Percentiles rank a stretch among this genome's conserved stretches.
phyloP scores from a whole-genome alignment of 2,797 vertebrate species.

The Girardinus metallicus region DNA sequence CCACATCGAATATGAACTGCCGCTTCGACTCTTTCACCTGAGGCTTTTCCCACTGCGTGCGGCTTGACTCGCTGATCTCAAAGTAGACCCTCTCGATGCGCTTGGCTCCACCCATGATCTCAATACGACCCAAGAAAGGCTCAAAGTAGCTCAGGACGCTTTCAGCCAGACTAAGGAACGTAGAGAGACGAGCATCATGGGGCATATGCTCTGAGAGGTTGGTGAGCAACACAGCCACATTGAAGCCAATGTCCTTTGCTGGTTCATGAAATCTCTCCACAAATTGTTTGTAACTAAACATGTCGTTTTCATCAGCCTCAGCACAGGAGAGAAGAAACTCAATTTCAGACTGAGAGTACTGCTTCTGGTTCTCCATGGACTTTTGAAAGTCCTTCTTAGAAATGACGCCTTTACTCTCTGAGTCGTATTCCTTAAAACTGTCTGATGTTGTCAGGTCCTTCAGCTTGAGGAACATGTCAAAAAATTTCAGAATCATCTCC shows the following conservation, averaged over 20 bases:
- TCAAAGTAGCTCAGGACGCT: slow-evolving; percentile 98
- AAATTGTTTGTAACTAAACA: slow-evolving; percentile 97
- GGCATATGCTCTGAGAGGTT: slow-evolving; percentile 99
- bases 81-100: slow-evolving; percentile 98
- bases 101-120: slow-evolving; percentile 98
- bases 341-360: slow-evolving; percentile 95
- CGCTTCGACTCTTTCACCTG: slow-evolving; percentile 98
- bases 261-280: slow-evolving; percentile 96
- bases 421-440: slow-evolving; percentile 93
- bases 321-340: slow-evolving; percentile 96
- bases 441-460: slow-evolving; percentile 98
- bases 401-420: slow-evolving; percentile 94
- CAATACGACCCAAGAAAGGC: slow-evolving; percentile 94
- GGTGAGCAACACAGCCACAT: slow-evolving; percentile 93
- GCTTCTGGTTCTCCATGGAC: slow-evolving; percentile 99
- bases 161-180: slow-evolving; percentile 91
- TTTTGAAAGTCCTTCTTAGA: slow-evolving; percentile 99
- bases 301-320: slow-evolving; percentile 96
- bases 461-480: slow-evolving; percentile 99
- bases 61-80: slow-evolving; percentile 97
- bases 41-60: slow-evolving; percentile 99
- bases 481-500: slow-evolving; percentile 99
- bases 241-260: slow-evolving; percentile 98
- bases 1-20: slow-evolving; percentile 98
- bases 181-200: slow-evolving; percentile 90